Base-by-base conservation (phyloP, 2,797 vertebrate species). In the Sphaeramia orbicularis region DNA sequence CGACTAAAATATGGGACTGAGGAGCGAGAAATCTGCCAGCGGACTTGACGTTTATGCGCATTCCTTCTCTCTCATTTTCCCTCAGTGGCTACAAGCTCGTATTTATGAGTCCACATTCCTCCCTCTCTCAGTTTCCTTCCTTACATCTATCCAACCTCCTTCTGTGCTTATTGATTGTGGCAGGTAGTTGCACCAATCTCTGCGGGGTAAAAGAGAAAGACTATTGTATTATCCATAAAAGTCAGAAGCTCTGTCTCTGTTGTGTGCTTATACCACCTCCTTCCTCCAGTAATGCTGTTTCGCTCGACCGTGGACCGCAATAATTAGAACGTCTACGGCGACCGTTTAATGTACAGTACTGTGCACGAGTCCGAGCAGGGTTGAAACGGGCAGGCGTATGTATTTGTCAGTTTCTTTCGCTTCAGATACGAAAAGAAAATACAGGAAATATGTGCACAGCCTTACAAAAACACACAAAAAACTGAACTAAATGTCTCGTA, bases 81-180 rank as follows among this genome's bases (percentile, higher is more conserved):
- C 54, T 74, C 70, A 65, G 47, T 76, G 68, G 63, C 71, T 57
- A 60, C 64, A 69, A 41, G 44, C 69, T 75, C 65, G 65, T 76
- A 81, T 86, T 89, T 86, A 84, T 84, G 69, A 71, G 48, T 69
- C 41, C 54, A 76, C 60, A 76, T 60, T 71, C 71, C 44, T 76
- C 44, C 35, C 38, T 65, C 64, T 60, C 50, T 59, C 47, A 49
- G 67, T 77, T 55, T 47, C 59, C 54, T 53, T 43, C 53, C 76
- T 77, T 51, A 48, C 35, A 71, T 65, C 41, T 27, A 47, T 2
- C 32, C 16, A 7, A n/a, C 3, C 27, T 18, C 32, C 44, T 58
- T 37, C 37, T 47, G 19, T 27, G 48, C 59, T 52, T 81, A 84
- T 86, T 78, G 77, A 83, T 76, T 6, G 41, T 68, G 59, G 38